Base-by-base conservation (phyloP, 2,797 vertebrate genomes). In the Hypotaenidia philippensis region DNA sequence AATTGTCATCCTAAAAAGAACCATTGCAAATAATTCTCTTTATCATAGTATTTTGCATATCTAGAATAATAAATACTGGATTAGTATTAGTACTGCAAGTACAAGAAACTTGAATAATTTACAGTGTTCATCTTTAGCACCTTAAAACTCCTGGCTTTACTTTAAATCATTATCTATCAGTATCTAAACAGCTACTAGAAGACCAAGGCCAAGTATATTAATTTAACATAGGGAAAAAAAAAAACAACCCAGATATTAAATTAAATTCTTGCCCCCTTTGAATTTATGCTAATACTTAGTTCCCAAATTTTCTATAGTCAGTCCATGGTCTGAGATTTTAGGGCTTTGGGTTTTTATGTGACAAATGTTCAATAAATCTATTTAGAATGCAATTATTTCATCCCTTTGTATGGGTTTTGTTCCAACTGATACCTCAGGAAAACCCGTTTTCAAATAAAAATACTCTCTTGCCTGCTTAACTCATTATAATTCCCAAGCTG, bases 291-390 rank as follows among this genome's bases (percentile, higher is more conserved):
- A 78, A 3, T 57, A 38, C 59, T 66, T 59, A 60, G 5, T 4
- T 83, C 13, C 29, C 83, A 27, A 27, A 36, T 34, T 52, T 91
- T 60, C 84, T 32, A 45, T 14, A 36, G 45, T 44, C 38, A 50
- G 20, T 36, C n/a, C 74, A 9, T 2, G 0, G 11, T 41, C 65
- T 79, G 23, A 3, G 2, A 6, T 45, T 83, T 40, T 13, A 36
- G 4, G 3, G 2, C 2, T 16, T 53, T 20, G 7, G 4, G 7
- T 0, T 82, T 95, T 65, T 11, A 52, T 11, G 20, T 5, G 9
- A 69, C 3, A 80, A 50, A 76, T 32, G 6, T 38, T 71, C 18
- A 11, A 59, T 52, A 0, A 25, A 27, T 80, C 80, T 74, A 50
- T 45, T 83, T 89, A 53, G 45, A 69, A 79, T 70, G 8, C 11